Conservation (phyloP, 2,797 vertebrate genomes). For the Enteromius mattozi region DNA sequence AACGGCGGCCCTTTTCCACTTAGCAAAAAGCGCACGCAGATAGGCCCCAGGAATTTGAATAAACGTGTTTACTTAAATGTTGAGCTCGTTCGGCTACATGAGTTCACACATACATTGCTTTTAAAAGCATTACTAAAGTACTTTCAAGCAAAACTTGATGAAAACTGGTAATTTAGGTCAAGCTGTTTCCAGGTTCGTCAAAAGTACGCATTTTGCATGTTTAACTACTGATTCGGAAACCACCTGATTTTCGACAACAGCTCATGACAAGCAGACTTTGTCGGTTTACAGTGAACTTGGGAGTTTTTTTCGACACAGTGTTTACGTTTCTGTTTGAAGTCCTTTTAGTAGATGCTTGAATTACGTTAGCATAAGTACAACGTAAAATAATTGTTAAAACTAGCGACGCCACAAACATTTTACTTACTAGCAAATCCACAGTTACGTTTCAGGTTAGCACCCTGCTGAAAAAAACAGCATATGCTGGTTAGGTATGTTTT, state of each 20-base stretch:
- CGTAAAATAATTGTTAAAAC: background rate
- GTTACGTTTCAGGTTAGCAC: background rate
- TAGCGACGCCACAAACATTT: background rate
- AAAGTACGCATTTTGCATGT: background rate
- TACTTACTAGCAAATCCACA: background rate
- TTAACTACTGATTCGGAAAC: background rate
- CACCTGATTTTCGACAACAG: background rate
- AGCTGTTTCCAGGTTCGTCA: background rate
- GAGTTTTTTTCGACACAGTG: background rate
- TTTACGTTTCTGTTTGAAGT: slow-evolving; percentile 10
- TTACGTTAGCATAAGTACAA: background rate
- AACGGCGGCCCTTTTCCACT: slow-evolving; percentile 19
- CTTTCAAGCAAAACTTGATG: background rate
- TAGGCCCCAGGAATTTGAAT: background rate
- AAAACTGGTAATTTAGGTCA: background rate
- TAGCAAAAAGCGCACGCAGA: slow-evolving; percentile 5
- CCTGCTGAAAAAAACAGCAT: no score
- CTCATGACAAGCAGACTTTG: background rate
- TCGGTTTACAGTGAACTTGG: slow-evolving; percentile 20
- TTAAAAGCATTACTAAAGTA: background rate
- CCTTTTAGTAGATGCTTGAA: slow-evolving; percentile 16
- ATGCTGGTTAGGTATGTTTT: no score
- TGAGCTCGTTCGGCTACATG: background rate
- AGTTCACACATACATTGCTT: background rate
- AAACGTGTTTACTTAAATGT: slow-evolving; percentile 11